Conservation (phyloP, 2,888 invertebrate genomes). For the Tipula confusa region DNA sequence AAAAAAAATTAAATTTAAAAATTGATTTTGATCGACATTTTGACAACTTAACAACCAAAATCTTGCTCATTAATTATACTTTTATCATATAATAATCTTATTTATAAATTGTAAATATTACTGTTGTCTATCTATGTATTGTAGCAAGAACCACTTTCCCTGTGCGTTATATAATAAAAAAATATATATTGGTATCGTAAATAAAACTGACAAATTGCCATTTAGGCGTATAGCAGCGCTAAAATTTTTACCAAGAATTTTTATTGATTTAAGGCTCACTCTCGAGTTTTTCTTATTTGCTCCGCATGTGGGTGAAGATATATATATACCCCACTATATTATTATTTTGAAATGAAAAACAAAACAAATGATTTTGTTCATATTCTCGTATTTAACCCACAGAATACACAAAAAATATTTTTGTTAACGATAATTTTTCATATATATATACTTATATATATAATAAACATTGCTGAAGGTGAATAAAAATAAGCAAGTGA, state of each 20-base stretch:
- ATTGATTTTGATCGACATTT: conserved; percentile 20
- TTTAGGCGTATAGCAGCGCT: neutral
- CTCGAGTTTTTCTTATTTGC: too few relatives aligned
- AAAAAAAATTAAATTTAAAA: neutral
- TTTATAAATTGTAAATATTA: neutral
- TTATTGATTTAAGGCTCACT: neutral
- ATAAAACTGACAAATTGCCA: conserved; percentile 12
- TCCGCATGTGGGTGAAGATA: neutral
- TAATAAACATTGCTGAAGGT: neutral
- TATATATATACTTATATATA: too few relatives aligned
- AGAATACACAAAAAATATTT: neutral
- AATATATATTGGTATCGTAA: neutral
- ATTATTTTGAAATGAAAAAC: neutral
- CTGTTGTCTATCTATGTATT: neutral
- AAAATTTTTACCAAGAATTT: neutral
- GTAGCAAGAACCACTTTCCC: neutral
- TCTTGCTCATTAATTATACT: neutral
- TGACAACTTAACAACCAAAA: neutral
- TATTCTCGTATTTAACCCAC: neutral
- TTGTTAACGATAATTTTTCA: neutral
- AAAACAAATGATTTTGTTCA: neutral
- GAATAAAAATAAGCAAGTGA: neutral
- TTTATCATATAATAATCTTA: neutral
- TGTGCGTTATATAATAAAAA: neutral
- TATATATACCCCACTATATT: neutral